phyloP scores from a whole-genome alignment of 2,888 invertebrate species.

The Thymelicus acteon region DNA sequence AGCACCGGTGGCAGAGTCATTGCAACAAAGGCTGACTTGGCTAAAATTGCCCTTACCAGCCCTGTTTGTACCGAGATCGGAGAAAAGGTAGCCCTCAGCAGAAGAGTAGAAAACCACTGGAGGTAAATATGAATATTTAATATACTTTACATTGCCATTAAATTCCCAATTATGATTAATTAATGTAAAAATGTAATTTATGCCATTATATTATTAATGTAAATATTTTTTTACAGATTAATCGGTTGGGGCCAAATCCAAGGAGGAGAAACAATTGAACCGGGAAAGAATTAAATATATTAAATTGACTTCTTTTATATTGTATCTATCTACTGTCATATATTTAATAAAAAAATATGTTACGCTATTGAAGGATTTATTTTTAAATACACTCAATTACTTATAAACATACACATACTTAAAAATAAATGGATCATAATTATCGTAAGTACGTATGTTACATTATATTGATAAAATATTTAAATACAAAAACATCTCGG shows the following conservation, averaged over 20 bases:
- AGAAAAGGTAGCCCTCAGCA: constrained; percentile 99
- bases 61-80: constrained; percentile 99
- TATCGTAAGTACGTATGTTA: no score
- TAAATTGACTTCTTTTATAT: constrained; percentile 65
- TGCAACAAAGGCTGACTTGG: constrained; percentile 98
- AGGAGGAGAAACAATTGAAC: constrained; percentile 98
- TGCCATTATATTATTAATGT: no score
- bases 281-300: constrained; percentile 83
- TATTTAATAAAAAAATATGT: constrained; percentile 59
- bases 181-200: no score
- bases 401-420: background rate
- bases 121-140: constrained; percentile 84
- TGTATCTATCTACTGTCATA: constrained; percentile 57
- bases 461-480: no score
- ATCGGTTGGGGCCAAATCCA: constrained; percentile 99
- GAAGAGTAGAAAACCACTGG: constrained; percentile 99
- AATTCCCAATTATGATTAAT: no score
- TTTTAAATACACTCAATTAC: background rate
- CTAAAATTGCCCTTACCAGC: constrained; percentile 97
- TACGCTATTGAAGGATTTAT: constrained; percentile 37
- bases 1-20: constrained; percentile 98
- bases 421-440: no score
- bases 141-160: background rate
- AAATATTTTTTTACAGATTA: constrained; percentile 86
- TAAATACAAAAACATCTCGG: no score